Evolutionary conservation across 2,797 vertebrate genomes (phyloP).

Genomic region (Tarsius wallacei): DNA sequence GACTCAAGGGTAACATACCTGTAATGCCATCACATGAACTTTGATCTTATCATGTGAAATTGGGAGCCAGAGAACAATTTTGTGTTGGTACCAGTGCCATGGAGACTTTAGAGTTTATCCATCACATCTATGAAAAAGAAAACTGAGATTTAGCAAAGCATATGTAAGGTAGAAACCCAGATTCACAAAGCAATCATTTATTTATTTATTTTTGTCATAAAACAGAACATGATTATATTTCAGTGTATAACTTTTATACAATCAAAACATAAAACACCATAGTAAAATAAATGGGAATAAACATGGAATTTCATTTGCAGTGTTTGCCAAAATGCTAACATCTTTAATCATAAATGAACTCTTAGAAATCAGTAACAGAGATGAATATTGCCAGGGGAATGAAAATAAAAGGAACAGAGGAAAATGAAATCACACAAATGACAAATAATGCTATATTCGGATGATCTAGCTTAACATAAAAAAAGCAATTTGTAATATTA

Average conservation of each 20-base stretch:
- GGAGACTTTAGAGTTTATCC: slow-evolving; percentile 4
- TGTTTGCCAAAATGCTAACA: slow-evolving; percentile 13
- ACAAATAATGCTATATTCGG: background rate
- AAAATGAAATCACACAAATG: background rate
- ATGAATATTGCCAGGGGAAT: background rate
- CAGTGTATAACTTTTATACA: background rate
- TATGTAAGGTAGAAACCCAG: background rate
- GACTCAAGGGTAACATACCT: background rate
- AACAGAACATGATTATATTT: background rate
- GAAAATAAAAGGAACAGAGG: background rate
- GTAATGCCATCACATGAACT: background rate
- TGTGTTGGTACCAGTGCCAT: background rate
- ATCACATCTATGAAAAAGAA: background rate
- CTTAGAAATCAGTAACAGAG: background rate
- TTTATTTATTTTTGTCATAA: background rate
- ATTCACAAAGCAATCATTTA: background rate
- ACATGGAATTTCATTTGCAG: background rate
- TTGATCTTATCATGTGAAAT: background rate
- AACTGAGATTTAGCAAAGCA: background rate
- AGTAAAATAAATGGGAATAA: background rate
- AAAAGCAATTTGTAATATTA: background rate
- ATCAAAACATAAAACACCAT: background rate
- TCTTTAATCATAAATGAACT: background rate
- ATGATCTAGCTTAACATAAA: background rate
- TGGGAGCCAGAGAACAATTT: background rate